A percentile compares a stretch with the other conserved stretches of the same genome.
Evolutionary conservation across 2,888 invertebrate species (phyloP).

Genomic region (Apeira syringaria): DNA sequence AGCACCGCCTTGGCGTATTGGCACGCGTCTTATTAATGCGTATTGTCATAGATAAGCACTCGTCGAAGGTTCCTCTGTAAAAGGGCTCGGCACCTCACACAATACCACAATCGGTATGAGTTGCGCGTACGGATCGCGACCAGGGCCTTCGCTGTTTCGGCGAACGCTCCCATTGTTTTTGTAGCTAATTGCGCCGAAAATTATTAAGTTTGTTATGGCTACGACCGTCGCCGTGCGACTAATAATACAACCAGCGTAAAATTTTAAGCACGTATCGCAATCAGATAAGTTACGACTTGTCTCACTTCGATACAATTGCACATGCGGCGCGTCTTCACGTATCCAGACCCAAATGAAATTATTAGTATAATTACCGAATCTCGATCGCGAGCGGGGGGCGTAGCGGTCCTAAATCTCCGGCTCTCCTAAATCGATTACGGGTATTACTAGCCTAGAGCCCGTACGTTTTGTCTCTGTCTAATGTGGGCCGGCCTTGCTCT

Average conservation of each 20-base stretch:
- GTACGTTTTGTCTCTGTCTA: conserved; percentile 74
- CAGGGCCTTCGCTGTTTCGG: conserved; percentile 36
- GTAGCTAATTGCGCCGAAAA: conserved; percentile 48
- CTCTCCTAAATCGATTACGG: conserved; percentile 76
- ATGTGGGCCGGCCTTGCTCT: conserved; percentile 67
- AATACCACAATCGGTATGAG: conserved; percentile 22
- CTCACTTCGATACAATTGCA: conserved; percentile 41
- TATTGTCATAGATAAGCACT: conserved; percentile 44
- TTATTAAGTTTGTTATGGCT: conserved; percentile 56
- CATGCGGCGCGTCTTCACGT: conserved; percentile 53
- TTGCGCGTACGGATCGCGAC: conserved; percentile 43
- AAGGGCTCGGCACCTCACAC: conserved; percentile 42
- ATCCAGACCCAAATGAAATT: conserved; percentile 68
- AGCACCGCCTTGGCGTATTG: conserved; percentile 42
- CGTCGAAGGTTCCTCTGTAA: conserved; percentile 52
- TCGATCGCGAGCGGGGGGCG: conserved; percentile 67
- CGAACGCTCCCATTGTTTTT: conserved; percentile 53
- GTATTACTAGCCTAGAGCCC: conserved; percentile 68
- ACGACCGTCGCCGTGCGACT: conserved; percentile 39
- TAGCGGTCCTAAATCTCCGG: conserved; percentile 69
- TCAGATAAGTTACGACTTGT: too few relatives aligned
- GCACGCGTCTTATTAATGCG: conserved; percentile 46
- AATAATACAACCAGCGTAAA: conserved; percentile 36
- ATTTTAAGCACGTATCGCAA: conserved; percentile 36
- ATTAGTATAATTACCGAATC: conserved; percentile 78